Base-by-base conservation (phyloP, 1,140 invertebrate genomes). In the Callitettix versicolor region DNA sequence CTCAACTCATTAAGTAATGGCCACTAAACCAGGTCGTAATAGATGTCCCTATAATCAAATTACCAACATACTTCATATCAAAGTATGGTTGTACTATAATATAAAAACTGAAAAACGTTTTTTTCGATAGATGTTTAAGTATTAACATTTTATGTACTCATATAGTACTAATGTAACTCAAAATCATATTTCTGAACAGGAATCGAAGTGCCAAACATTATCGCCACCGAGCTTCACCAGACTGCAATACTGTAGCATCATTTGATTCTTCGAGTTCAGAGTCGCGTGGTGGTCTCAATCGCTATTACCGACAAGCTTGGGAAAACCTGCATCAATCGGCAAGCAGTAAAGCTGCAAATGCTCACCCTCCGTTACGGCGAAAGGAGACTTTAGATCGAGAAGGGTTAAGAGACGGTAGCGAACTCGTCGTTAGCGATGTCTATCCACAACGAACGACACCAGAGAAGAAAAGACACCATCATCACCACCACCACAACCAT, bases 291-390 rank as follows among this genome's bases (percentile, higher is more conserved):
- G 79, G 88, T 33, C 73, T 93, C 49, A 92, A 91, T 68, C 80
- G 88, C 61, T 85, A 84, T 64, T 94, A 94, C 71, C 78, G 88
- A 15, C 84, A 90, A 68, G 90, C 90, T 3, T 94, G 91, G 91
- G 88, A 92, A 64, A 91, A 93, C 67, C 75, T 94, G 3, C 88
- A 91, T 65, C 86, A 91, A 69, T 84, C 85, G 14, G 77, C 85
- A 11, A 78, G 81, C 21, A 77, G 76, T 42, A 80, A 79, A 64
- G 53, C 63, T 67, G 21, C 54, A 53, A 41, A 52, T 50, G 33
- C 49, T 54, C 56, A 53, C 33, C 73, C 77, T 38, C 75, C 76
- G 1, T 69, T 81, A 11, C 70, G 77, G 34, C 76, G 82, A 43
- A 83, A 85, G 67, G 85, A 85, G 60, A 85, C 82, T 20, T 66